These are phyloP conservation scores for Meganola albula DNA, from an alignment of 2,888 invertebrate species.

Conservation along the genomic window DNA sequence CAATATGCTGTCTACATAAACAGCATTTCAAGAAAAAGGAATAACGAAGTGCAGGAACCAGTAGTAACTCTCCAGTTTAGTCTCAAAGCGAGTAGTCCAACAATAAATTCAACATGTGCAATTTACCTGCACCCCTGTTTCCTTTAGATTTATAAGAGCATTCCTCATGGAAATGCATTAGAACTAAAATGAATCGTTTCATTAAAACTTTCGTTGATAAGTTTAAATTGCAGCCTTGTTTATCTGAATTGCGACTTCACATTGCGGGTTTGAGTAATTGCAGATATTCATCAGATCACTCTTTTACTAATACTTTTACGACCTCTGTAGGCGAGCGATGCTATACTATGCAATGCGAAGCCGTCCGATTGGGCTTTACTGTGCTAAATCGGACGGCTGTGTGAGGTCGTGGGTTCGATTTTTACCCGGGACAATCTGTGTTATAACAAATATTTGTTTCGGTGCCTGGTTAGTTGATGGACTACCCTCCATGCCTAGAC, in stretches of 20 bases:
- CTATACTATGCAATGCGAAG: no score
- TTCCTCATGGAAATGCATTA: conserved; percentile 38
- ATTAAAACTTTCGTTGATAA: conserved; percentile 31
- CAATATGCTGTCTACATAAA: no score
- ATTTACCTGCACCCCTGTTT: conserved; percentile 33
- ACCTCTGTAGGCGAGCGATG: no score
- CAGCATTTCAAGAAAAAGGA: conserved; percentile 2
- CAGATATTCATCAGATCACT: no score
- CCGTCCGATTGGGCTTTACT: background rate
- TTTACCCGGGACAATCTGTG: no score
- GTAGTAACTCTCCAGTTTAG: conserved; percentile 13
- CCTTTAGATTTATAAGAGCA: conserved; percentile 35
- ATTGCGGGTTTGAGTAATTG: no score
- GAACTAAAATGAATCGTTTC: conserved; percentile 29
- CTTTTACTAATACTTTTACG: no score
- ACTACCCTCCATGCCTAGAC: no score
- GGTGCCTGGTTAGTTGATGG: no score
- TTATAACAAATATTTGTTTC: no score
- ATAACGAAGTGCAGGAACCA: conserved; percentile 9
- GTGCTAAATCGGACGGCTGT: no score
- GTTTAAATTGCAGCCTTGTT: conserved; percentile 23
- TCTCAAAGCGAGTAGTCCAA: conserved; percentile 21
- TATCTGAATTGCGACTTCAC: conserved; percentile 20
- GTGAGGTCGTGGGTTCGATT: no score
- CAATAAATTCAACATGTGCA: conserved; percentile 37